Evolutionary conservation across 2,888 invertebrate species (phyloP), one percentile per base, ranked within the genome.

Genomic region (Mimumesa dahlbomi): DNA sequence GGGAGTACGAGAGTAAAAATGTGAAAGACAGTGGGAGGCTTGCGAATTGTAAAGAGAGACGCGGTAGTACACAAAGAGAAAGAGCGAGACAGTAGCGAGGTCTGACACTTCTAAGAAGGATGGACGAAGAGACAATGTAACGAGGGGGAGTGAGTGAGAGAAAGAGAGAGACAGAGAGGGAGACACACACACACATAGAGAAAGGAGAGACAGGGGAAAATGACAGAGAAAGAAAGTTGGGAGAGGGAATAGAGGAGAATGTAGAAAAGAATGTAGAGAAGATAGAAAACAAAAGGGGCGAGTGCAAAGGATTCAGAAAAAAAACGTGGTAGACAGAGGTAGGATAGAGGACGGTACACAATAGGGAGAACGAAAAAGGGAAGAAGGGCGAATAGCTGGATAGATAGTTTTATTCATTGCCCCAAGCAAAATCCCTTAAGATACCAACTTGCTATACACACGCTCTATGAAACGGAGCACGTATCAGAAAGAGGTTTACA

Each of bases 1-100:
- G 65, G 21, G 52, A 54, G 66, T 68, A 52, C 45, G 63, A 22
- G 53, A 50, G 69, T 59, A 63, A 65, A 72, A 73, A 66, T 68
- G 73, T 68, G 74, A 74, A 58, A 74, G 63, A 63, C 68, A 69
- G 69, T 59, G 61, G 58, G 58, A 58, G 61, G 29, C 73, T 58
- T n/a, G 56, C 48, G 65, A 71, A 73, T 73, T 65, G 72, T 71
- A 71, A 61, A 59, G 71, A 65, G 58, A 53, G 69, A 58, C 71
- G 53, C 64, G 63, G 54, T 54, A 53, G 72, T 64, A 56, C 43
- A 72, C 71, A 64, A 59, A 72, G 34, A 18, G 18, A 49, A 18
- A 49, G 59, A 54, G 53, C 38, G 19, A 50, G 65, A 43, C 45
- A 57, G 40, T 59, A 49, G 58, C 49, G 64, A 54, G 58, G 45